A percentile compares a stretch with the other conserved stretches of the same genome.
Evolutionary conservation across 2,888 invertebrate species (phyloP).

Genomic region (Diarsia dahlii): DNA sequence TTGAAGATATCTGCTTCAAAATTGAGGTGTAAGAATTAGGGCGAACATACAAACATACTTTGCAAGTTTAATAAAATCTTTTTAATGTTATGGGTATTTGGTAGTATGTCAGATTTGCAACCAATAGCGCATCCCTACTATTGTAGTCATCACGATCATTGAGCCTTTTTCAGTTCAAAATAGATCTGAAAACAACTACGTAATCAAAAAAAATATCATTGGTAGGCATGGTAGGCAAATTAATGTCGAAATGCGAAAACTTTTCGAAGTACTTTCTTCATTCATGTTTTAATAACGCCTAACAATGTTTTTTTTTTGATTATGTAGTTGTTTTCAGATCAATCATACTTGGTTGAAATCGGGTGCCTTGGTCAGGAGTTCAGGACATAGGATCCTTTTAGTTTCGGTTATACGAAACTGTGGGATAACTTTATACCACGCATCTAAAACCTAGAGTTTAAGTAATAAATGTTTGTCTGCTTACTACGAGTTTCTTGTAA

Average conservation of each 20-base stretch:
- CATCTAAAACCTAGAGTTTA: not conserved
- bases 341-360: not conserved
- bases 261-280: too few species aligned
- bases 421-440: not conserved
- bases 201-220: too few species aligned
- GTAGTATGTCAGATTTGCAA: not conserved
- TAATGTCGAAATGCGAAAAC: not conserved
- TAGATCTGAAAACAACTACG: not conserved
- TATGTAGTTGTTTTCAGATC: too few species aligned
- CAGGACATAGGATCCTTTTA: not conserved
- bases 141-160: not conserved
- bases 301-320: too few species aligned
- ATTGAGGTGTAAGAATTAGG: too few species aligned
- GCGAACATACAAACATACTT: too few species aligned
- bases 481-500: conserved; percentile 55
- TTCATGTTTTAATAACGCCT: too few species aligned
- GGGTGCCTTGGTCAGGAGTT: not conserved
- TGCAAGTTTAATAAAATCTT: too few species aligned
- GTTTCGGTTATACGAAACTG: not conserved
- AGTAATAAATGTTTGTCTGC: not conserved
- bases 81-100: not conserved
- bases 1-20: too few species aligned
- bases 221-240: not conserved
- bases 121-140: not conserved
- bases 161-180: not conserved